Percentiles rank a stretch among this genome's conserved stretches.
These are phyloP conservation scores for Asteroscopus sphinx DNA, from an alignment of 2,888 invertebrate genomes.

Conservation along the genomic window DNA sequence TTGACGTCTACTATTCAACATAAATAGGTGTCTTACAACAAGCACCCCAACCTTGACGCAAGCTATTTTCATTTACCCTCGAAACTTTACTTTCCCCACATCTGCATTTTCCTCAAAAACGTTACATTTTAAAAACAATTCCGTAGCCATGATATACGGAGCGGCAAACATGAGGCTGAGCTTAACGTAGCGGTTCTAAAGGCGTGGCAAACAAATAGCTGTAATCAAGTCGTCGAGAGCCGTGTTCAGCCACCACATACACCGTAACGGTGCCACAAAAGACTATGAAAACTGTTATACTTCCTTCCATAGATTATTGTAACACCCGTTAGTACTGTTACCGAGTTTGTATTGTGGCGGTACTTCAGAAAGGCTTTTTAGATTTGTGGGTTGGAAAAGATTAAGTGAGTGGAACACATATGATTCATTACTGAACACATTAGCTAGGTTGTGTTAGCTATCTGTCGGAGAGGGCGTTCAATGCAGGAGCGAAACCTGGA, in stretches of 20 bases:
- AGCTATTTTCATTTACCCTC: too few species aligned
- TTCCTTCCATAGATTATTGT: conserved; percentile 51
- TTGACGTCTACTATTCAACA: too few species aligned
- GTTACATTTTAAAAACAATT: conserved; percentile 47
- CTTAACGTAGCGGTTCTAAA: conserved; percentile 52
- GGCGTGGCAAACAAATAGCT: conserved; percentile 72
- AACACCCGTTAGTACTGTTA: conserved; percentile 42
- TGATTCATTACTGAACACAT: too few species aligned
- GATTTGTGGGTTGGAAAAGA: background rate
- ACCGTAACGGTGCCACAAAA: conserved; percentile 49
- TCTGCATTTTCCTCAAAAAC: conserved; percentile 19
- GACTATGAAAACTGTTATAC: conserved; percentile 55
- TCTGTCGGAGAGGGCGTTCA: too few species aligned
- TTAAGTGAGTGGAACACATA: too few species aligned
- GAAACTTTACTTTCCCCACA: background rate
- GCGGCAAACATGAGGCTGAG: conserved; percentile 49
- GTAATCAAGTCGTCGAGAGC: conserved; percentile 67
- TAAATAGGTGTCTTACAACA: too few species aligned
- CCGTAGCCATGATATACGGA: conserved; percentile 41
- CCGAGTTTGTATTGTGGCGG: background rate
- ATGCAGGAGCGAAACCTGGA: too few species aligned
- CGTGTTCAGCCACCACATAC: conserved; percentile 39
- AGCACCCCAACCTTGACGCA: too few species aligned
- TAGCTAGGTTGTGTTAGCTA: too few species aligned
- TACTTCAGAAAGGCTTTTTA: background rate